Conservation (phyloP, 1,140 invertebrate species). For the Neomicropteryx cornuta region DNA sequence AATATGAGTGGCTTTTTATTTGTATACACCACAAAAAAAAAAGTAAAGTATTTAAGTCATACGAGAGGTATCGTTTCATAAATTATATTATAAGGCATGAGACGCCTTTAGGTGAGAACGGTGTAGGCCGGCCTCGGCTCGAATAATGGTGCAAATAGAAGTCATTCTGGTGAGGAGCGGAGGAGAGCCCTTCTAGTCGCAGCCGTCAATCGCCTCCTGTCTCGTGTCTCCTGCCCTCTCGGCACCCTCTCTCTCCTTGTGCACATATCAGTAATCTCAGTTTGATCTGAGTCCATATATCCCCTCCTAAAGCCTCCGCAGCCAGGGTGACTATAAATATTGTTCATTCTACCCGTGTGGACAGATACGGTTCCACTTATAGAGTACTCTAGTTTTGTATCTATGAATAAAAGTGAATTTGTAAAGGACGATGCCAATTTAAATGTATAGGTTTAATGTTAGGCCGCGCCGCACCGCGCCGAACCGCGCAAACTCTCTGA, state of each 20-base stretch:
- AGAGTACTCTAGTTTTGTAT: constrained; percentile 19
- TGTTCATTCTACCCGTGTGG: no score
- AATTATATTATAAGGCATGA: constrained; percentile 12
- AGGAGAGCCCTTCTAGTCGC: no score
- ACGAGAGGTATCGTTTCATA: constrained; percentile 14
- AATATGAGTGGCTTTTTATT: constrained; percentile 20
- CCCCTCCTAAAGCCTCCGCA: no score
- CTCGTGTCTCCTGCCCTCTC: no score
- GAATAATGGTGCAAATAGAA: constrained; percentile 18
- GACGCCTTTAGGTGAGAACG: constrained; percentile 13
- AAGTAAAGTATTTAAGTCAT: constrained; percentile 16
- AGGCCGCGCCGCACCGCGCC: no score
- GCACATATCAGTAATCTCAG: no score
- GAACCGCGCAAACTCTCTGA: no score
- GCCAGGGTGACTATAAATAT: no score
- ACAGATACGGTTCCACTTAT: constrained; percentile 18
- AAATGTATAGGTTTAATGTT: no score
- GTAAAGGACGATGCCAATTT: constrained; percentile 17
- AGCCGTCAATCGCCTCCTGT: no score
- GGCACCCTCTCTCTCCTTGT: no score
- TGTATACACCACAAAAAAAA: constrained; percentile 19
- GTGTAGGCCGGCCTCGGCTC: constrained; percentile 1
- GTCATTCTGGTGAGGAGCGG: constrained; percentile 16
- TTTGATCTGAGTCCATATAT: no score
- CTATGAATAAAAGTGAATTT: constrained; percentile 11